These are phyloP conservation scores for Falco columbarius DNA, from an alignment of 2,797 vertebrate species.

Conservation along the genomic window DNA sequence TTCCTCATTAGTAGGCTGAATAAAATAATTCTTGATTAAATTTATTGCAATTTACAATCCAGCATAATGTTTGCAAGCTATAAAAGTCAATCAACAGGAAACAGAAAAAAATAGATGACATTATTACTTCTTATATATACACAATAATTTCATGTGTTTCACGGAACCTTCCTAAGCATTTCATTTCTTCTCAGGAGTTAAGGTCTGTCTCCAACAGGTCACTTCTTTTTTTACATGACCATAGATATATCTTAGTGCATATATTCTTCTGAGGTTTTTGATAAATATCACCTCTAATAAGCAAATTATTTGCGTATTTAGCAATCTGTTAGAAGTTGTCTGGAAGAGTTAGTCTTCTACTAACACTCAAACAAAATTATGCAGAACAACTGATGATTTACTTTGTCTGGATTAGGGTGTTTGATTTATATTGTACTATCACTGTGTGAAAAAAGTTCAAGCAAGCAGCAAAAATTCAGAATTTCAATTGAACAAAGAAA, in stretches of 20 bases:
- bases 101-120: slow-evolving; percentile 71
- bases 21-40: slow-evolving; percentile 87
- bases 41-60: slow-evolving; percentile 84
- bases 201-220: neutral
- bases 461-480: slow-evolving; percentile 8
- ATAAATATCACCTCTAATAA: slow-evolving; percentile 19
- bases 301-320: slow-evolving; percentile 6
- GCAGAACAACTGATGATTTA: slow-evolving; percentile 23
- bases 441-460: neutral
- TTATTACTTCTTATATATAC: slow-evolving; percentile 69
- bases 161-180: neutral
- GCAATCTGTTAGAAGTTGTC: slow-evolving; percentile 2
- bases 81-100: slow-evolving; percentile 85
- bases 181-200: neutral
- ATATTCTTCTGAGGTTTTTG: neutral
- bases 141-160: slow-evolving; percentile 15
- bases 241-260: neutral
- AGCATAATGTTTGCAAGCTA: slow-evolving; percentile 82
- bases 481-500: slow-evolving; percentile 1
- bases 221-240: neutral
- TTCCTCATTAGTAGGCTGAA: slow-evolving; percentile 83
- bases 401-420: neutral
- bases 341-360: slow-evolving; percentile 23
- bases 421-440: slow-evolving; percentile 12
- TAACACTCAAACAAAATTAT: slow-evolving; percentile 8